Evolutionary conservation across 2,113 vertebrate genomes (phyloP).

Genomic region (Agapornis roseicollis): DNA sequence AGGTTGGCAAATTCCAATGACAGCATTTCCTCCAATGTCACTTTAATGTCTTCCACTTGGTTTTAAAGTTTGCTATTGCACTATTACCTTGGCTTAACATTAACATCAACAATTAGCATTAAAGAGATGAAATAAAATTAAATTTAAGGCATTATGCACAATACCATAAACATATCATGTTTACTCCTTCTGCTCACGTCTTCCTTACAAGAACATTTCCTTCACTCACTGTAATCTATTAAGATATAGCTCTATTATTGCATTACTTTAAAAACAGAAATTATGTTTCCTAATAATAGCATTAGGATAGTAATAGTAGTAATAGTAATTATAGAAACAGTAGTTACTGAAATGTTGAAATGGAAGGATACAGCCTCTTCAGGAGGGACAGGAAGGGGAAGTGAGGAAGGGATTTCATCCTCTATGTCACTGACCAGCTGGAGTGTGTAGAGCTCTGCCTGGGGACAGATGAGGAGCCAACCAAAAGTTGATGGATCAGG

Average conservation of each 20-base stretch:
- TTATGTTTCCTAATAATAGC: neutral
- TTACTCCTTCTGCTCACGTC: neutral
- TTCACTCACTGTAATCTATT: neutral
- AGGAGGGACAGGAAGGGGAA: neutral
- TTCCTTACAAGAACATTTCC: neutral
- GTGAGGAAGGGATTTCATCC: neutral
- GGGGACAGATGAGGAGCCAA: neutral
- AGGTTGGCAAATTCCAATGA: neutral
- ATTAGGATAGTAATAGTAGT: neutral
- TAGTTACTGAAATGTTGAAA: neutral
- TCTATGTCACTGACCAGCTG: neutral
- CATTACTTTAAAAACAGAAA: neutral
- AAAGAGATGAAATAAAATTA: neutral
- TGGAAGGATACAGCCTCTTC: neutral
- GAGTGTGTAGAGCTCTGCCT: neutral
- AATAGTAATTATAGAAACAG: neutral
- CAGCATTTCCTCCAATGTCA: neutral
- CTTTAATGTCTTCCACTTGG: neutral
- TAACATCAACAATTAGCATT: neutral
- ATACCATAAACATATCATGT: neutral
- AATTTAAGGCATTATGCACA: neutral
- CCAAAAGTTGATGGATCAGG: neutral
- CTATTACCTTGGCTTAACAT: neutral
- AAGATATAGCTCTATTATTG: neutral
- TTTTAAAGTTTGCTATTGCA: neutral